Evolutionary conservation across 2,888 invertebrate genomes (phyloP), one percentile per base, ranked within the genome.

Genomic region (Athalia rosae): DNA sequence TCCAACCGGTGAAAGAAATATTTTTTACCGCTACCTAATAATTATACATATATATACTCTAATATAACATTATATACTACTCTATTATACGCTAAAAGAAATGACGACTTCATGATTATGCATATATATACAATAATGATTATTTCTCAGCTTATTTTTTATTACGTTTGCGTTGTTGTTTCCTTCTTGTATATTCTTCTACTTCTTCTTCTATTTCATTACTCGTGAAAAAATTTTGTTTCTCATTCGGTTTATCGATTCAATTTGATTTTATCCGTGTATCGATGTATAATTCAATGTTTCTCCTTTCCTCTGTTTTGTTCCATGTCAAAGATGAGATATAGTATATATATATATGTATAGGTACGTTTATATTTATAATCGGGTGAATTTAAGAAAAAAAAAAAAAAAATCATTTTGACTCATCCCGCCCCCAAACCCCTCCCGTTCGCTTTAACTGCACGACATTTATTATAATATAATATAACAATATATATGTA

Each of bases 31-130:
- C 69, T 69, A 69, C 56, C 53, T 43, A 69, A 56, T 56, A 56
- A 69, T 80, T 80, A 82, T 82, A 82, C 82, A 83, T 81, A 82
- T 80, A 82, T 83, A 82, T 79, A 28, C 28, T 28, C 28, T 28
- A 28, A 28, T 28, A 28, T 28, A 28, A 28, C 28, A 28, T 28
- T 28, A 28, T 28, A 81, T 76, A 79, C 77, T 80, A 64, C 15
- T 28, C 50, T 67, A 67, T 53, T 45, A 45, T 67, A 53, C 50
- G 50, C 66, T 50, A 66, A 28, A 48, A 67, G 9, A 50, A 66
- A 66, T 4, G 43, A 13, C 43, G 47, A 45, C 45, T 64, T 64
- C 47, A 64, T 4, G 5, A 62, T 64, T 64, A 11, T 28, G 64
- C 48, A 64, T 48, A 64, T 64, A n/a, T 47, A 47, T 15, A n/a